Conservation (phyloP, 2,113 vertebrate genomes). For the Amblyornis subalaris region DNA sequence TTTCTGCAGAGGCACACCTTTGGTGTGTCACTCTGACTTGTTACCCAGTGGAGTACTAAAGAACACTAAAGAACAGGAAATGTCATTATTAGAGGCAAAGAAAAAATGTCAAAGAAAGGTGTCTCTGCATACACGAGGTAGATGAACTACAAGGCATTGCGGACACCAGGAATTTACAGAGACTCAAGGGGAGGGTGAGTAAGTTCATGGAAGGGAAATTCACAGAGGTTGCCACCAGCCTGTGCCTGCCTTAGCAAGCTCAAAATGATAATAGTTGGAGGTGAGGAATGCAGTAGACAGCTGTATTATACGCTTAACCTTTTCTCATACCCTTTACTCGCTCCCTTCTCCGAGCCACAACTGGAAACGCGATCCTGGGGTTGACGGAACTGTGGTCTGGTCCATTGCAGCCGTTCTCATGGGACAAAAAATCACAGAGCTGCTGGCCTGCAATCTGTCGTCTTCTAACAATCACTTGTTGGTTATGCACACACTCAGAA, state of each 20-base stretch:
- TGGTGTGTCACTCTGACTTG: neutral
- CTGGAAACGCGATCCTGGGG: neutral
- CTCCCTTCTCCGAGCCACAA: neutral
- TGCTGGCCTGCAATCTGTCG: neutral
- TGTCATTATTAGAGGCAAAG: neutral
- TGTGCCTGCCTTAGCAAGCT: neutral
- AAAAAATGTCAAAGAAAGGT: neutral
- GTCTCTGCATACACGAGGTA: neutral
- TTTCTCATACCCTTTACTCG: neutral
- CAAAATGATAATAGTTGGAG: neutral
- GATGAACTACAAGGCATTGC: neutral
- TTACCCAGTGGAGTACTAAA: neutral
- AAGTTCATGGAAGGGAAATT: neutral
- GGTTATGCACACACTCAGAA: neutral
- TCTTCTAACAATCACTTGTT: neutral
- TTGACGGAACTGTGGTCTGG: neutral
- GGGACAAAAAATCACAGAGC: neutral
- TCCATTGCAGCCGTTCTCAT: neutral
- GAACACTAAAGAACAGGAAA: neutral
- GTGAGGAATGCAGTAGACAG: neutral
- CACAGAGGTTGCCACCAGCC: neutral
- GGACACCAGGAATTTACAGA: neutral
- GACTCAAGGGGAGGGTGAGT: neutral
- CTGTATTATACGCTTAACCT: neutral
- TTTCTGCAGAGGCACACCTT: neutral